Base-by-base conservation (phyloP, 2,797 vertebrate genomes). In the Geotrypetes seraphini region DNA sequence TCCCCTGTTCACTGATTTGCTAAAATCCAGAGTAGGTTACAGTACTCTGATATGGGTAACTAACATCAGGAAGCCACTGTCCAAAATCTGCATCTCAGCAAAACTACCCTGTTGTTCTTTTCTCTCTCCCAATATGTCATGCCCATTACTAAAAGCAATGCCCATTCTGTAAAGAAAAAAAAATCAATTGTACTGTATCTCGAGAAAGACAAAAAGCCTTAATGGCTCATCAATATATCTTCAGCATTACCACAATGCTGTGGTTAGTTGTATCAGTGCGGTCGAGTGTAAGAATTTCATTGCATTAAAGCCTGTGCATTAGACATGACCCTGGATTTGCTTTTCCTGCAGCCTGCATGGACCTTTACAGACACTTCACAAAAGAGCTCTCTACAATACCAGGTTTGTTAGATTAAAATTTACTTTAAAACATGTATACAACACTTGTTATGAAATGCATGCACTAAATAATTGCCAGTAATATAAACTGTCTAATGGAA, bases 171-270 rank as follows among this genome's bases (percentile, higher is more conserved):
- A 28, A 28, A 48, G 17, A 4, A 57, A 13, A 32, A 47, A 53
- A 47, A 53, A 33, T 26, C 8, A 16, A 50, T 49, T 33, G 12
- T 16, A 4, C n/a, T 29, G 2, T 39, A 19, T 25, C 50, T 21
- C 43, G 33, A 16, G 31, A 35, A 61, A 47, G n/a, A 15, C 3
- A 34, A 43, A 50, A 41, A 8, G 19, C 22, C 48, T 36, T 33
- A 47, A 18, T 47, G 28, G 14, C 9, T 40, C 3, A 22, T 44
- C 34, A 23, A 32, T 25, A 1, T 2, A 7, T 36, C 57, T 47
- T 51, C 20, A 22, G 7, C 29, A n/a, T 5, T 35, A 36, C 21
- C 42, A 28, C 22, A 12, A 39, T 10, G 14, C 20, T 33, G 10
- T 16, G 30, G 10, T n/a, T 43, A 53, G 46, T 10, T 11, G 1